Base-by-base conservation (phyloP, 1,140 invertebrate genomes). In the Ganaspis sp. region DNA sequence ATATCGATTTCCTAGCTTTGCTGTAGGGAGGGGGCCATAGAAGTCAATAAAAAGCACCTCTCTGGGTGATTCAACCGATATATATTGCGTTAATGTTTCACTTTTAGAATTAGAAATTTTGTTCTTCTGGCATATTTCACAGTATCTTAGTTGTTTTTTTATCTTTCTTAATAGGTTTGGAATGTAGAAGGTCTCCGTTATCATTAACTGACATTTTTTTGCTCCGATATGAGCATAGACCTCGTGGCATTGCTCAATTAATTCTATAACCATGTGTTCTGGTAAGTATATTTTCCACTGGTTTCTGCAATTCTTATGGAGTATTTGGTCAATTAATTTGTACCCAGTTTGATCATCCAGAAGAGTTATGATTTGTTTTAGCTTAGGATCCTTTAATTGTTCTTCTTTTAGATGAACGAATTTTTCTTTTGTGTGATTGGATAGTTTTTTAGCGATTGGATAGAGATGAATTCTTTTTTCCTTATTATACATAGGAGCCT, bases 21-120 rank as follows among this genome's bases (percentile, higher is more conserved):
- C 34, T 0, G 19, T 37, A 0, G 73, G 73, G 8, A 45, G 23
- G 5, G 73, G 73, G 0, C 73, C 73, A 19, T 38, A 64, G 11
- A 69, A 74, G 15, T 74, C 73, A 2, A 74, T 21, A 15, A 54
- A 38, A 0, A 74, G 9, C 1, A 40, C 34, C 9, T 74, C 73
- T 1, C 8, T n/a, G 0, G 72, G 72, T 40, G 38, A 17, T 1
- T n/a, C 37, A 3, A 53, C 6, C 4, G 3, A 4, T 2, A 73
- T 58, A 3, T 1, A 4, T 40, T 54, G 9, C 8, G 4, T 26
- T 1, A 9, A 9, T 38, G 15, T 40, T 4, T 5, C 9, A 38
- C 4, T 5, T 40, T 40, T 40, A 11, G 38, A 40, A 45, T 45
- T 74, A 8, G n/a, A 3, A 0, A 9, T 34, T 64, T 74, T 64